Conservation (phyloP, 2,113 vertebrate species). For the Hylia prasina region DNA sequence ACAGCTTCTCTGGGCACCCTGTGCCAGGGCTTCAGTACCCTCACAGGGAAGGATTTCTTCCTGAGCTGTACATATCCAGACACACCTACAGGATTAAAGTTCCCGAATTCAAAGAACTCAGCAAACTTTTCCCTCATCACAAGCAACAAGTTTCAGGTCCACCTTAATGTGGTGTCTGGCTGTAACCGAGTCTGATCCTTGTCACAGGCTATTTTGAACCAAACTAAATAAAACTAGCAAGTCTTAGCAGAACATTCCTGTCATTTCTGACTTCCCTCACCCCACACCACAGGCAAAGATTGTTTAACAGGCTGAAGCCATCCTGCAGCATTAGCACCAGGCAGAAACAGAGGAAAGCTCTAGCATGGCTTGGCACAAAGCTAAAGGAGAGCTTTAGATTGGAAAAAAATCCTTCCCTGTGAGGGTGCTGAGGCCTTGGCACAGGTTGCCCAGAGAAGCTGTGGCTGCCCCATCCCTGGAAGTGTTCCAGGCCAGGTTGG, state of each 20-base stretch:
- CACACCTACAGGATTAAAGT: background rate
- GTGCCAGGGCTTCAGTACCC: background rate
- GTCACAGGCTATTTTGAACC: conserved; percentile 21
- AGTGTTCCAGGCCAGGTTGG: background rate
- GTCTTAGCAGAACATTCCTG: conserved; percentile 51
- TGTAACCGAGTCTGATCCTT: background rate
- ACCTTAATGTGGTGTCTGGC: background rate
- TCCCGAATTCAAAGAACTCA: background rate
- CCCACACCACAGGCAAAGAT: background rate
- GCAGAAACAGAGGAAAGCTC: background rate
- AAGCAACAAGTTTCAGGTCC: background rate
- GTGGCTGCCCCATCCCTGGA: background rate
- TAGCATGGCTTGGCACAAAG: background rate
- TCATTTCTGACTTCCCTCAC: conserved; percentile 9
- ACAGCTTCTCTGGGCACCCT: background rate
- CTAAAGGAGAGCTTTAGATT: background rate
- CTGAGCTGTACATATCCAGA: background rate
- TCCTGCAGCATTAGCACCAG: background rate
- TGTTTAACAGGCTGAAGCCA: background rate
- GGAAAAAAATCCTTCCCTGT: background rate
- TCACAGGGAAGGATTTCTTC: background rate
- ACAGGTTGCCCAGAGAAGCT: background rate
- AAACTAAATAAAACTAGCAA: conserved; percentile 38
- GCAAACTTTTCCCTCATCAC: background rate
- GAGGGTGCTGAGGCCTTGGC: background rate